Evolutionary conservation across 1,140 invertebrate genomes (phyloP).

Genomic region (Rhyzopertha dominica): DNA sequence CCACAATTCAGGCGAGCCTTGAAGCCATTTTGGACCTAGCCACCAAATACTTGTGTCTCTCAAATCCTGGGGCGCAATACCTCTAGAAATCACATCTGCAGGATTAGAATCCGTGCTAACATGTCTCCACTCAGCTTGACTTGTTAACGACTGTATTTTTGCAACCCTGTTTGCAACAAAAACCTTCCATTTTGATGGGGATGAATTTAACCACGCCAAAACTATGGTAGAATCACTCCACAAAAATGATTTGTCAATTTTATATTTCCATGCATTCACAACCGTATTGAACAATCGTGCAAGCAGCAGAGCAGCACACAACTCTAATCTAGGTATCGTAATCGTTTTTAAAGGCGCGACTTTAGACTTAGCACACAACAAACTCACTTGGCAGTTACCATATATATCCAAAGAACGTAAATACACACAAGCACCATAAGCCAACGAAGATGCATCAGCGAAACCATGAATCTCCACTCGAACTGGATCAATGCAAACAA

Average conservation of each 20-base stretch:
- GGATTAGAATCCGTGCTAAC: conserved; percentile 30
- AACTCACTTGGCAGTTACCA: not conserved
- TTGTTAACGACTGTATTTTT: conserved; percentile 32
- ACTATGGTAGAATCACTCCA: conserved; percentile 45
- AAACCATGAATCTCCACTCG: conserved; percentile 32
- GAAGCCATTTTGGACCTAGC: conserved; percentile 6
- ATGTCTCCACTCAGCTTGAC: conserved; percentile 25
- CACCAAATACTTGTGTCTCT: conserved; percentile 10
- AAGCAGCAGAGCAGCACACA: conserved; percentile 15
- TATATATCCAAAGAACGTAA: conserved; percentile 11
- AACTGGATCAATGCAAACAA: conserved; percentile 19
- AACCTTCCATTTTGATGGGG: conserved; percentile 27
- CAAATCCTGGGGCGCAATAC: conserved; percentile 1
- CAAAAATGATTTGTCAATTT: no score
- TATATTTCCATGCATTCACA: conserved; percentile 3
- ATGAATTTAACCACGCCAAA: conserved; percentile 38
- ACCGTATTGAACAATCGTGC: conserved; percentile 8
- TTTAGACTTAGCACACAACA: conserved; percentile 24
- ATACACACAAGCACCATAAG: conserved; percentile 35
- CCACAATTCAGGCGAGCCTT: not conserved
- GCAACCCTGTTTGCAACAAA: conserved; percentile 38
- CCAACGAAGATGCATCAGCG: conserved; percentile 29
- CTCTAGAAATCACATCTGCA: conserved; percentile 35
- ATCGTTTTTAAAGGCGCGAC: conserved; percentile 32
- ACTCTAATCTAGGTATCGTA: conserved; percentile 27